Percentiles rank a stretch among this genome's conserved stretches.
phyloP scores from a whole-genome alignment of 2,113 vertebrate species.

The Edolisoma coerulescens region DNA sequence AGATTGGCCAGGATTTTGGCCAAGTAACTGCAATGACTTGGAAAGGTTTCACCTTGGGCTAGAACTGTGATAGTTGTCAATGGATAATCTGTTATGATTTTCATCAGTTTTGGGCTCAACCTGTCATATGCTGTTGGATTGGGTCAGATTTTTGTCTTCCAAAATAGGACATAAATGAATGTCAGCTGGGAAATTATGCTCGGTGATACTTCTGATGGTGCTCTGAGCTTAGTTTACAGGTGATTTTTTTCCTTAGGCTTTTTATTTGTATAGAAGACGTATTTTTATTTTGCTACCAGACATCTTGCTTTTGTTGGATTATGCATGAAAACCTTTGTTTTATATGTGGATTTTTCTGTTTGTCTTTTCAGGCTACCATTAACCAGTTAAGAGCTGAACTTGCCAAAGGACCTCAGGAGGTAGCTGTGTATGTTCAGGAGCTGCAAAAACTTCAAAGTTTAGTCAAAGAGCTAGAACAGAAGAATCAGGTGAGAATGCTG shows the following conservation, averaged over 20 bases:
- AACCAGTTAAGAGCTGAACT: slow-evolving; percentile 87
- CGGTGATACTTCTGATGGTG: background rate
- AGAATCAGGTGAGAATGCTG: slow-evolving; percentile 82
- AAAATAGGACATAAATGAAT: background rate
- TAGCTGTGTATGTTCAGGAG: slow-evolving; percentile 90
- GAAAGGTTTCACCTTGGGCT: background rate
- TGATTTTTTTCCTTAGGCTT: background rate
- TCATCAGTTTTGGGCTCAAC: background rate
- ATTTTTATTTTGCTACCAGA: background rate
- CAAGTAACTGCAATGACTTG: background rate
- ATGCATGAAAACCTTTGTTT: background rate
- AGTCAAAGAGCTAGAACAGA: slow-evolving; percentile 85
- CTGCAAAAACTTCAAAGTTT: slow-evolving; percentile 85
- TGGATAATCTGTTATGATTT: background rate
- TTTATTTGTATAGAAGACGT: background rate
- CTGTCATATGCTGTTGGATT: background rate
- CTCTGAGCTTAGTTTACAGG: background rate
- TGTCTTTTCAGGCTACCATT: slow-evolving; percentile 79
- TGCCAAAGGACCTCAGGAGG: slow-evolving; percentile 93
- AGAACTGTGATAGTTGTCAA: background rate
- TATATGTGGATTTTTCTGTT: background rate
- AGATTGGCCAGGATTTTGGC: background rate
- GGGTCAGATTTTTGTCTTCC: background rate
- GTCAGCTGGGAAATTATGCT: background rate
- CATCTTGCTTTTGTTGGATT: background rate